Evolutionary conservation across 2,113 vertebrate species (phyloP).

Genomic region (Mirza zaza): DNA sequence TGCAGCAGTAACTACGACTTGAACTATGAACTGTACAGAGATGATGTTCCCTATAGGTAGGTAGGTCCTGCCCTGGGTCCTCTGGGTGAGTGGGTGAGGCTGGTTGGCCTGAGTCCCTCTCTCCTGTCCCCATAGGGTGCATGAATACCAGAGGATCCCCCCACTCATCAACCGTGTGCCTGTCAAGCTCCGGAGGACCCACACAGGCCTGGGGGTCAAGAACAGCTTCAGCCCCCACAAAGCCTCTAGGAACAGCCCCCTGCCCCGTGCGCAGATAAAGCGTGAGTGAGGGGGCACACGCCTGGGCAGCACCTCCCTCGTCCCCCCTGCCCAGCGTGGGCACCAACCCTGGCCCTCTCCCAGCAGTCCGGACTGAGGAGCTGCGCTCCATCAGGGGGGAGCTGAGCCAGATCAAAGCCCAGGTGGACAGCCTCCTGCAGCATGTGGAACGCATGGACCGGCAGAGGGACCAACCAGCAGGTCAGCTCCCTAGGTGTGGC

Average conservation of each 20-base stretch:
- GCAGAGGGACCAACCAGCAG: slow-evolving; percentile 81
- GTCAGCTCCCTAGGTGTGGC: slow-evolving; percentile 46
- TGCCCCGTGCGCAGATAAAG: not conserved
- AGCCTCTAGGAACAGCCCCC: not conserved
- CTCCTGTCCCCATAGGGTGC: slow-evolving; percentile 57
- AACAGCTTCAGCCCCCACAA: slow-evolving; percentile 59
- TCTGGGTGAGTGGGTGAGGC: not conserved
- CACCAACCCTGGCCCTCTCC: not conserved
- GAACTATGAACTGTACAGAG: slow-evolving; percentile 63
- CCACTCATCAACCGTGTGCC: slow-evolving; percentile 71
- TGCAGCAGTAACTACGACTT: slow-evolving; percentile 55
- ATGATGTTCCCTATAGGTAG: slow-evolving; percentile 56
- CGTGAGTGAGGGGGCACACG: slow-evolving; percentile 57
- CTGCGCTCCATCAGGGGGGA: slow-evolving; percentile 91
- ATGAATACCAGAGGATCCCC: slow-evolving; percentile 77
- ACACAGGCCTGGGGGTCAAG: slow-evolving; percentile 13
- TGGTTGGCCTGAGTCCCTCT: not conserved
- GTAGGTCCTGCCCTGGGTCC: rapidly evolving
- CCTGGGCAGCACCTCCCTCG: not conserved
- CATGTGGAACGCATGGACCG: slow-evolving; percentile 91
- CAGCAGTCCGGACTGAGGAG: slow-evolving; percentile 87
- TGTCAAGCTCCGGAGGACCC: slow-evolving; percentile 69
- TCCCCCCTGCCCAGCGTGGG: not conserved
- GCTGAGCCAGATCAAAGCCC: slow-evolving; percentile 93
- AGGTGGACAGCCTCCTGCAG: slow-evolving; percentile 91